Evolutionary conservation across 2,797 vertebrate genomes (phyloP), one percentile per base, ranked within the genome.

Genomic region (Gephyroberyx darwinii): DNA sequence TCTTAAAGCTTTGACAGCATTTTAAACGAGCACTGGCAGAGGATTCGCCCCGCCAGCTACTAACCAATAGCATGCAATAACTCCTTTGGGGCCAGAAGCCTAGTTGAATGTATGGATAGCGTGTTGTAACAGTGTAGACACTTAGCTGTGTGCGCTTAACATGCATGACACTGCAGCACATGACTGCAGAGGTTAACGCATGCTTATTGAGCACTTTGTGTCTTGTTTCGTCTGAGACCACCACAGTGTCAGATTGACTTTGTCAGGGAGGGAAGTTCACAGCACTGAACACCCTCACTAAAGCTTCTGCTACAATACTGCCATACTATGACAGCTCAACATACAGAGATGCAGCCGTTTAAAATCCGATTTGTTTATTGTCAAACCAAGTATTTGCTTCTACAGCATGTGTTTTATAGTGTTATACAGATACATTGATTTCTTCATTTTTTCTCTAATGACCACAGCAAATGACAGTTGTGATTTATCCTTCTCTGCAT

Each of bases 1-100:
- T 62, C 80, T 86, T 90, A 88, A 81, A 83, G 82, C 85, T 78
- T 70, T 88, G 86, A 90, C 87, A 86, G 87, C 58, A 64, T 86
- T 90, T 89, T 89, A 89, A 90, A 90, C 30, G 59, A 87, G 80
- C 80, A 4, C 79, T 76, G 81, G 76, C 78, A 30, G 80, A 84
- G 79, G 83, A 85, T 88, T 91, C 84, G 74, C 69, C 72, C 84
- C 66, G 71, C 77, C 81, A 77, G 86, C 84, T 73, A 75, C 86
- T 77, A 89, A 86, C 87, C 83, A 87, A 84, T 80, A 73, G 80
- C 84, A 84, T 84, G 84, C 82, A 71, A 75, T 82, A 74, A 74
- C 74, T 89, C 85, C 83, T 77, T 14, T 0, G 65, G 59, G 78
- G 47, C 78, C n/a, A 16, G 35, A 10, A 53, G 63, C 63, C 54